Percentiles rank a stretch among this genome's conserved stretches.
phyloP scores from a whole-genome alignment of 2,797 vertebrate genomes.

The Sciurus vulgaris region DNA sequence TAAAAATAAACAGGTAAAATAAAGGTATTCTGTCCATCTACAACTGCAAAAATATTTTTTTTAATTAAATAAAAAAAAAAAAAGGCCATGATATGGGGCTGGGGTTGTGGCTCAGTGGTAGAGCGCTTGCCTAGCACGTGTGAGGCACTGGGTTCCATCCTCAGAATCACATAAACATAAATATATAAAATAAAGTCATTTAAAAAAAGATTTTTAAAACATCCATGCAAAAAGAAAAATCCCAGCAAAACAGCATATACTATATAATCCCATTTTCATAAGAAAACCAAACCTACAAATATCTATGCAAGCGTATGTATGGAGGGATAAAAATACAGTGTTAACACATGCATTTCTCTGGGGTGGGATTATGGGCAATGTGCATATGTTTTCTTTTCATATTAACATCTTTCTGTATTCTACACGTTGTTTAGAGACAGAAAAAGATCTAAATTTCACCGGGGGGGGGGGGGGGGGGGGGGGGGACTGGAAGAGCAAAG shows the following conservation, averaged over 20 bases:
- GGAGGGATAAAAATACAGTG: background rate
- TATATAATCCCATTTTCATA: slow-evolving; percentile 36
- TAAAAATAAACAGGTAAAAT: no score
- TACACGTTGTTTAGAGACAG: background rate
- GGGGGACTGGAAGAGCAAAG: background rate
- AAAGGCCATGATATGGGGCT: no score
- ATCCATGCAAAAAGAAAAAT: slow-evolving; percentile 17
- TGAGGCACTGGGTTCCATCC: no score
- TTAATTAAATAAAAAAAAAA: no score
- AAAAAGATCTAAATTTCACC: background rate
- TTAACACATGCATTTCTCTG: slow-evolving; percentile 54
- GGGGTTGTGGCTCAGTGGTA: no score
- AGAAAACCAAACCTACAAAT: background rate
- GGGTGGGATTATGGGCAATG: slow-evolving; percentile 9
- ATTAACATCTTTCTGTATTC: slow-evolving; percentile 47
- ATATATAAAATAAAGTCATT: no score
- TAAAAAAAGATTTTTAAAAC: no score
- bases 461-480: background rate
- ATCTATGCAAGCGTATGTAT: background rate
- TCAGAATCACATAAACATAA: no score
- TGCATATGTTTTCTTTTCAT: slow-evolving; percentile 54
- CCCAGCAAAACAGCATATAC: background rate
- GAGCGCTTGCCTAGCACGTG: no score
- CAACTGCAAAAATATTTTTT: no score
- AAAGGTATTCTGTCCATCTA: no score